Evolutionary conservation across 2,113 vertebrate genomes (phyloP), one percentile per base, ranked within the genome.

Genomic region (Tapirus terrestris): DNA sequence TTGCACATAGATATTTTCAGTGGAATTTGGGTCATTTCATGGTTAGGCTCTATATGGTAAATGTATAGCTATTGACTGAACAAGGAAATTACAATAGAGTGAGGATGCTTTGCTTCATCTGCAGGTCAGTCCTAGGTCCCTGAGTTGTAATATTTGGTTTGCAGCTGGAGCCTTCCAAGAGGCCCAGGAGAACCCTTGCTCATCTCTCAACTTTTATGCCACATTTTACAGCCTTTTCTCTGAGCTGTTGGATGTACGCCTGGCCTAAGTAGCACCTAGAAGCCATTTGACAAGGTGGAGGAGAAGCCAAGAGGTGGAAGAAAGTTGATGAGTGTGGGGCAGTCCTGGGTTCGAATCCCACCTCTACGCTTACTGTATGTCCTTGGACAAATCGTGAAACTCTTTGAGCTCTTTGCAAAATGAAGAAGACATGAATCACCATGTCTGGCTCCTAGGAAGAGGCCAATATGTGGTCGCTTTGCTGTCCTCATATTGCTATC

Each of bases 71-170:
- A 60, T 12, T 11, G 33, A 56, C 8, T 0, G 14, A 76, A 53
- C 2, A 1, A 53, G n/a, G 72, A 27, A 18, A 18, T 51, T 9
- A 3, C 20, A 13, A 11, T 4, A 5, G 45, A n/a, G 65, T 1
- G 1, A 10, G 45, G 14, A 17, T 0, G 1, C 10, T 14, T 0
- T 0, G 76, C 31, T 45, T 31, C 9, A 0, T 23, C 16, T 18
- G 27, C 0, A 4, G 70, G 51, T 7, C 7, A 5, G 36, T 6
- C 51, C 48, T 7, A 4, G 39, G 91, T 10, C 23, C 58, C 75
- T 1, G 51, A 20, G 43, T 33, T 16, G 29, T 16, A 33, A 31
- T 36, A 4, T 21, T 45, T 21, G 33, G 18, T 25, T 95, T 65
- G 7, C 0, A 58, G 29, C 43, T 27, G 11, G 56, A 43, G 86